Conservation (phyloP, 1,140 invertebrate genomes). For the Manduca sexta region DNA sequence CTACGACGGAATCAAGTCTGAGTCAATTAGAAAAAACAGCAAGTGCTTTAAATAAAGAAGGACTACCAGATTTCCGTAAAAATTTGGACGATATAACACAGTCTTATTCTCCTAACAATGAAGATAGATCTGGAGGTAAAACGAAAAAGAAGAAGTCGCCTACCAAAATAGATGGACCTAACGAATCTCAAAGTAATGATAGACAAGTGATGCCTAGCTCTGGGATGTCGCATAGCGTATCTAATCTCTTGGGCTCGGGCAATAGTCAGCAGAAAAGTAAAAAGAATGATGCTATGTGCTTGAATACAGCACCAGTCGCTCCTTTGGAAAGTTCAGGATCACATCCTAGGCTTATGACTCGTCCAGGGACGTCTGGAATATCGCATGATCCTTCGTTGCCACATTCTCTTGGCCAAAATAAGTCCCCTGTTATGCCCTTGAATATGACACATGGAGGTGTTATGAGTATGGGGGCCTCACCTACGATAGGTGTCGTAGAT, state of each 20-base stretch:
- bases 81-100: constrained; percentile 70
- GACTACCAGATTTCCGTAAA: constrained; percentile 64
- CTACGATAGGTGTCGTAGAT: constrained; percentile 6
- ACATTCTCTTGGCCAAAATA: constrained; percentile 7
- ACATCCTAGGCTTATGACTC: constrained; percentile 11
- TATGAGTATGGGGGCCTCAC: constrained; percentile 13
- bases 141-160: constrained; percentile 65
- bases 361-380: constrained; percentile 8
- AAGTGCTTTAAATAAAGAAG: constrained; percentile 53
- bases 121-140: constrained; percentile 48
- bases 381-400: constrained; percentile 25
- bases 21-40: constrained; percentile 64
- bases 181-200: constrained; percentile 42
- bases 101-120: constrained; percentile 57
- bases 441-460: constrained; percentile 11
- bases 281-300: constrained; percentile 16
- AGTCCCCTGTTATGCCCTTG: constrained; percentile 4
- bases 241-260: constrained; percentile 44
- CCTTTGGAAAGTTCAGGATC: constrained; percentile 17
- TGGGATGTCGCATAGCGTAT: constrained; percentile 59
- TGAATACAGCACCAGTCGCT: constrained; percentile 19
- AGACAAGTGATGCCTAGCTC: constrained; percentile 18
- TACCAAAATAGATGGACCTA: constrained; percentile 27
- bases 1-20: constrained; percentile 55
- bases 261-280: constrained; percentile 23